phyloP scores from a whole-genome alignment of 2,113 vertebrate genomes.

The Pampusana beccarii region DNA sequence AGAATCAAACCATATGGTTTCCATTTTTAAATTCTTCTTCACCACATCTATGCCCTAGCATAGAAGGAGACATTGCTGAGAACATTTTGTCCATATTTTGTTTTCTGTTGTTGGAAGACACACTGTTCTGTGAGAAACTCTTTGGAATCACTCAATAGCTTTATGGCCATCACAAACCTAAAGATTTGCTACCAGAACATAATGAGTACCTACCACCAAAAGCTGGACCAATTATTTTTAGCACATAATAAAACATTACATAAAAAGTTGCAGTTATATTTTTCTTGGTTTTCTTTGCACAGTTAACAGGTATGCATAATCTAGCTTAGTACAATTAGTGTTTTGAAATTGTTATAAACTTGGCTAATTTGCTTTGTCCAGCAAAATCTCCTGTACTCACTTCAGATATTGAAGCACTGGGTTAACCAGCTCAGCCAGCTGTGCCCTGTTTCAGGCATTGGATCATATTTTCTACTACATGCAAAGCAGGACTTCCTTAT shows the following conservation, averaged over 20 bases:
- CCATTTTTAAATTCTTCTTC: conserved; percentile 48
- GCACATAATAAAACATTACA: neutral
- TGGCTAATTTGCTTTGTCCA: neutral
- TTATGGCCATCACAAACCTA: neutral
- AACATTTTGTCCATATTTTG: conserved; percentile 37
- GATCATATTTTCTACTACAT: neutral
- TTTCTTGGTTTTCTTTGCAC: neutral
- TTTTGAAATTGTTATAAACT: neutral
- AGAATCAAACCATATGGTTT: conserved; percentile 55
- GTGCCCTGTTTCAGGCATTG: neutral
- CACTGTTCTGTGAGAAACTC: neutral
- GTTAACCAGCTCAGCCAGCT: neutral
- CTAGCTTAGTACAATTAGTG: neutral
- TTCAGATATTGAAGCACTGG: neutral
- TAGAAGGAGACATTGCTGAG: conserved; percentile 4
- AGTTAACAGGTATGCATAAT: neutral
- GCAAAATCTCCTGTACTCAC: neutral
- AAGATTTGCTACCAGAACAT: neutral
- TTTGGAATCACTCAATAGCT: neutral
- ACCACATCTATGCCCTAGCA: conserved; percentile 5
- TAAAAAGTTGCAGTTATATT: neutral
- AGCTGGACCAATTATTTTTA: neutral
- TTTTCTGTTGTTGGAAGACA: conserved; percentile 41
- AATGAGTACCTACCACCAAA: neutral
- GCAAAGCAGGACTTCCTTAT: neutral